Percentiles rank a stretch among this genome's conserved stretches.
Evolutionary conservation across 1,140 invertebrate genomes (phyloP).

Genomic region (Trichonephila inaurata): DNA sequence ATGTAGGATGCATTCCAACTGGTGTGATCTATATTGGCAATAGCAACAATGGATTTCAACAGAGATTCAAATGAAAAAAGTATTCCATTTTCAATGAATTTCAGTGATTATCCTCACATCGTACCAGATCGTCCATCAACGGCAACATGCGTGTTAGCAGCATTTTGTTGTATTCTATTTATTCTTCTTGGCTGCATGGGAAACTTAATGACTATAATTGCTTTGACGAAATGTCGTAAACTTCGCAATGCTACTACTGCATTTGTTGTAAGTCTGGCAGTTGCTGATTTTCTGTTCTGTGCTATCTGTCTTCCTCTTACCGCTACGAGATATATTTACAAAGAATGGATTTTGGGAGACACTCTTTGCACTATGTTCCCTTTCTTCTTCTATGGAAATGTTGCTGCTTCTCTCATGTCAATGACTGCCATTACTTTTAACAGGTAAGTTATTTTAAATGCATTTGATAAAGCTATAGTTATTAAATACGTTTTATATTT

Average conservation of each 20-base stretch:
- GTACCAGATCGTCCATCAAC: conserved; percentile 67
- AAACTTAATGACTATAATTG: conserved; percentile 77
- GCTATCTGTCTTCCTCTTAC: conserved; percentile 91
- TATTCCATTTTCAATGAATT: neutral
- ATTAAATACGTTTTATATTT: too few species aligned
- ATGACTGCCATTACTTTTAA: conserved; percentile 95
- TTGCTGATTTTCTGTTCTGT: conserved; percentile 92
- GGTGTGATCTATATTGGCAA: too few species aligned
- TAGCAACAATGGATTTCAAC: too few species aligned
- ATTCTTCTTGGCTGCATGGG: conserved; percentile 77
- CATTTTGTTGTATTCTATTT: conserved; percentile 74
- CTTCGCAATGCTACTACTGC: conserved; percentile 90
- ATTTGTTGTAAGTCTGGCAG: conserved; percentile 91
- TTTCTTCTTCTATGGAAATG: conserved; percentile 93
- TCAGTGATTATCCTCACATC: conserved; percentile 2
- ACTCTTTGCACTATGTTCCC: conserved; percentile 91
- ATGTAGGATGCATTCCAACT: neutral
- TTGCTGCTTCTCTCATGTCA: conserved; percentile 91
- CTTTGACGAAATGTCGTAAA: conserved; percentile 78
- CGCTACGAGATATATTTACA: conserved; percentile 89
- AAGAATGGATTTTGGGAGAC: conserved; percentile 90
- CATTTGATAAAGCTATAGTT: too few species aligned
- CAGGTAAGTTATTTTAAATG: conserved; percentile 84
- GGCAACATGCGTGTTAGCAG: conserved; percentile 66
- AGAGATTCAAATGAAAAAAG: neutral